Evolutionary conservation across 2,888 invertebrate species (phyloP).

Genomic region (Ornithoptera alexandrae): DNA sequence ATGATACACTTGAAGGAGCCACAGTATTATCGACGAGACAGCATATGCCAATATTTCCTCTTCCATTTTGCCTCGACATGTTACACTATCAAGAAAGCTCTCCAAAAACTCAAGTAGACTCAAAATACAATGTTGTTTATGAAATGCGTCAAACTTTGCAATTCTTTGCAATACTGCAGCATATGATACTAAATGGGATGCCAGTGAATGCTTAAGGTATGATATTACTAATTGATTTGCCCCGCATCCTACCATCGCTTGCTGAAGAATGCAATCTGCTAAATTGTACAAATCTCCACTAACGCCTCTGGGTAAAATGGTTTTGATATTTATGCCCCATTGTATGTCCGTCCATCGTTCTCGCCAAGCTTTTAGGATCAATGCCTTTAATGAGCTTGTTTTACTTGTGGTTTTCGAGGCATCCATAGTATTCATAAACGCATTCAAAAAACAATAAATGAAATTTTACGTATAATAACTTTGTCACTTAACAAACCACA

Average conservation of each 20-base stretch:
- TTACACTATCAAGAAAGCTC: constrained; percentile 81
- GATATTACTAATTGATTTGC: constrained; percentile 95
- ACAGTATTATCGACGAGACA: constrained; percentile 88
- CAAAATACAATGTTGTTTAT: constrained; percentile 92
- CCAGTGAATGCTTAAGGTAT: constrained; percentile 94
- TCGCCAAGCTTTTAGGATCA: constrained; percentile 93
- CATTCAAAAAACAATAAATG: background rate
- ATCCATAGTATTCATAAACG: constrained; percentile 80
- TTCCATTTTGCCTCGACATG: constrained; percentile 90
- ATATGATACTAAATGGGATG: constrained; percentile 94
- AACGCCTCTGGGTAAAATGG: constrained; percentile 92
- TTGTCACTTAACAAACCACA: background rate
- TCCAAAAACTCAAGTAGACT: constrained; percentile 92
- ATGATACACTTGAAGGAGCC: constrained; percentile 88
- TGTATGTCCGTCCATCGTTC: constrained; percentile 97
- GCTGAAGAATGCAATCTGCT: constrained; percentile 95
- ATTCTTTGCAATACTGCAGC: constrained; percentile 93
- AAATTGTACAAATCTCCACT: constrained; percentile 96
- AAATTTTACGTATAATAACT: background rate
- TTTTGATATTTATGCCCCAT: constrained; percentile 97
- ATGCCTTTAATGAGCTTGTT: constrained; percentile 88
- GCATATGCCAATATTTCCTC: constrained; percentile 91
- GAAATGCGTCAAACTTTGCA: constrained; percentile 92
- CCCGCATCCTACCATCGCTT: constrained; percentile 95
- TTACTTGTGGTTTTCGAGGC: constrained; percentile 89